These are phyloP conservation scores for Fistularia commersonii DNA, from an alignment of 2,797 vertebrate species.

Conservation along the genomic window DNA sequence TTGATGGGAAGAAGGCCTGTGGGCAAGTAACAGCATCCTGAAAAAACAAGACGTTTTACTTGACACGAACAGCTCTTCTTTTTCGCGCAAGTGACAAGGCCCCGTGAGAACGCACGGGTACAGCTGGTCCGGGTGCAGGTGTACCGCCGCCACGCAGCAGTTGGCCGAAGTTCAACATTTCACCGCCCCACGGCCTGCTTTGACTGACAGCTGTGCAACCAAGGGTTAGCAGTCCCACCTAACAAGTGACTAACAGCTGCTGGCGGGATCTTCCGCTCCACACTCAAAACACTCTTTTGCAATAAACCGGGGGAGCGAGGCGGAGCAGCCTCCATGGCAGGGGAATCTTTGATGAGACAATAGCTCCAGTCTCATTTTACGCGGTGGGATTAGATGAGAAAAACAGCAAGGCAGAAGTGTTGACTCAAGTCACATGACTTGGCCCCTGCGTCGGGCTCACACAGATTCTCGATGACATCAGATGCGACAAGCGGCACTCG, in stretches of 20 bases:
- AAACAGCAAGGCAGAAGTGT: not conserved
- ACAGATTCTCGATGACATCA: too few relatives aligned
- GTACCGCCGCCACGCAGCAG: constrained; percentile 29
- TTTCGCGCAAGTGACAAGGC: not conserved
- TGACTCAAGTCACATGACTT: too few relatives aligned
- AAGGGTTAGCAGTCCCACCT: constrained; percentile 47
- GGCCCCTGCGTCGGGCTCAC: too few relatives aligned
- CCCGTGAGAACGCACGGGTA: constrained; percentile 30
- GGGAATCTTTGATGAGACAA: constrained; percentile 1
- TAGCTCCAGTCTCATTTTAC: not conserved
- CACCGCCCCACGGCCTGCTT: constrained; percentile 34
- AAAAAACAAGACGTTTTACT: not conserved
- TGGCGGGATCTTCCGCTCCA: constrained; percentile 31
- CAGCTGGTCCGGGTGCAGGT: constrained; percentile 55
- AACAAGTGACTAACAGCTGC: constrained; percentile 73
- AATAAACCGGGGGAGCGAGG: constrained; percentile 22
- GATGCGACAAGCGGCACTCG: too few relatives aligned
- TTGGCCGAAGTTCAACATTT: constrained; percentile 44
- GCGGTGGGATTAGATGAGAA: not conserved
- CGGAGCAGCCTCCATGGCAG: constrained; percentile 50
- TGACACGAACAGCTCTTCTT: not conserved
- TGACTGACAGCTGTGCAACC: constrained; percentile 60
- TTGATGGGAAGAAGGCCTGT: not conserved
- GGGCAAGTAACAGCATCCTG: constrained; percentile 4
- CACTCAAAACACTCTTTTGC: constrained; percentile 32